Conservation (phyloP, 2,888 invertebrate species). For the Himalopsyche anomala region DNA sequence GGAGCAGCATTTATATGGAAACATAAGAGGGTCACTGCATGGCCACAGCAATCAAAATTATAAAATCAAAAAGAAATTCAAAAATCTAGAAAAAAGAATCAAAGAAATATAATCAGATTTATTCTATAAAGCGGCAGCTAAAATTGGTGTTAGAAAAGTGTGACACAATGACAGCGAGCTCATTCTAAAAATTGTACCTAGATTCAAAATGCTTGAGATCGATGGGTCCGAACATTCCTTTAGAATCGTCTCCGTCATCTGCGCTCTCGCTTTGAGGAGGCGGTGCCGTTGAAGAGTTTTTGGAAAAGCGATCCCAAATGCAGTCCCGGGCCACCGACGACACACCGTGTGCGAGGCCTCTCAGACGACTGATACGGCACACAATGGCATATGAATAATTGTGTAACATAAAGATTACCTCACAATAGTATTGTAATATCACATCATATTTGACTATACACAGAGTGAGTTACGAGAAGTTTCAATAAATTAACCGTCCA, state of each 20-base stretch:
- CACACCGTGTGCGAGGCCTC: conserved; percentile 84
- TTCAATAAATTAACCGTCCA: too few relatives aligned
- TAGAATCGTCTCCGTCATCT: conserved; percentile 67
- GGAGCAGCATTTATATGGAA: too few relatives aligned
- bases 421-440: too few relatives aligned
- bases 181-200: conserved; percentile 73
- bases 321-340: conserved; percentile 83
- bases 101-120: too few relatives aligned
- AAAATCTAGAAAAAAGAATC: too few relatives aligned
- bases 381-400: background rate
- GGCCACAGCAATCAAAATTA: too few relatives aligned
- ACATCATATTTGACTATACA: too few relatives aligned
- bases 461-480: too few relatives aligned
- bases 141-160: background rate
- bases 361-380: conserved; percentile 77
- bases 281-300: conserved; percentile 61
- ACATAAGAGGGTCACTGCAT: too few relatives aligned
- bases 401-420: background rate
- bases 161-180: background rate
- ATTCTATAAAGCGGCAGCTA: background rate
- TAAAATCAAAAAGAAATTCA: too few relatives aligned
- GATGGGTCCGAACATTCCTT: conserved; percentile 73
- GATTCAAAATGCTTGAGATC: conserved; percentile 82
- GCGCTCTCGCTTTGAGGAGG: conserved; percentile 71
- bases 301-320: conserved; percentile 76